Evolutionary conservation across 2,113 vertebrate species (phyloP).

Genomic region (Colistium nudipinnis): DNA sequence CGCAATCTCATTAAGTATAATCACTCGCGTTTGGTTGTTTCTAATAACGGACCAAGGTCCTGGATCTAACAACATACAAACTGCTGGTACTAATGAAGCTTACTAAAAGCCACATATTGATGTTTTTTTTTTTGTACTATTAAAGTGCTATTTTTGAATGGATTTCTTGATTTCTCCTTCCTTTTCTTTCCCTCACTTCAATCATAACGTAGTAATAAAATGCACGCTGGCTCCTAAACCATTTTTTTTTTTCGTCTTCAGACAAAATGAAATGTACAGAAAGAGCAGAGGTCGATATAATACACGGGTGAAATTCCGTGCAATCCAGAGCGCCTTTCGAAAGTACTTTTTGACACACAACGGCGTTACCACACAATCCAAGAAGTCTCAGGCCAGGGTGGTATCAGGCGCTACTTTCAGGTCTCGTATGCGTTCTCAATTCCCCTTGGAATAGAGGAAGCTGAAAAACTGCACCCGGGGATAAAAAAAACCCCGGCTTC

Average conservation of each 20-base stretch:
- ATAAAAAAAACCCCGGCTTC: slow-evolving; percentile 54
- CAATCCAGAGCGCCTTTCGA: background rate
- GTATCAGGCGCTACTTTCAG: slow-evolving; percentile 79
- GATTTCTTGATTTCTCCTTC: background rate
- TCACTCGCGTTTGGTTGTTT: too few relatives aligned
- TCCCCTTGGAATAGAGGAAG: slow-evolving; percentile 79
- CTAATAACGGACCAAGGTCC: too few relatives aligned
- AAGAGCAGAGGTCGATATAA: background rate
- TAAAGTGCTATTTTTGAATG: too few relatives aligned
- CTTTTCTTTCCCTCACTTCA: background rate
- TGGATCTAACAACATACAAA: background rate
- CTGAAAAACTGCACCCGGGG: slow-evolving; percentile 49
- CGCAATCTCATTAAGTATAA: background rate
- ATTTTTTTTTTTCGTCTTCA: too few relatives aligned
- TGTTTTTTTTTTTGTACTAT: too few relatives aligned
- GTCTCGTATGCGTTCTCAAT: slow-evolving; percentile 79
- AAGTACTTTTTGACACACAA: slow-evolving; percentile 6
- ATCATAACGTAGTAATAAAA: too few relatives aligned
- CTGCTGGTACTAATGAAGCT: background rate
- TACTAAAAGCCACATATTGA: background rate
- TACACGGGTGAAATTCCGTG: slow-evolving; percentile 1
- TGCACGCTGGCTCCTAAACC: too few relatives aligned
- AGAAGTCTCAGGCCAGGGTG: slow-evolving; percentile 52
- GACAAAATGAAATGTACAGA: too few relatives aligned
- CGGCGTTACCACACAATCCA: slow-evolving; percentile 69